phyloP scores from a whole-genome alignment of 2,113 vertebrate species.

The Pitta sordida region DNA sequence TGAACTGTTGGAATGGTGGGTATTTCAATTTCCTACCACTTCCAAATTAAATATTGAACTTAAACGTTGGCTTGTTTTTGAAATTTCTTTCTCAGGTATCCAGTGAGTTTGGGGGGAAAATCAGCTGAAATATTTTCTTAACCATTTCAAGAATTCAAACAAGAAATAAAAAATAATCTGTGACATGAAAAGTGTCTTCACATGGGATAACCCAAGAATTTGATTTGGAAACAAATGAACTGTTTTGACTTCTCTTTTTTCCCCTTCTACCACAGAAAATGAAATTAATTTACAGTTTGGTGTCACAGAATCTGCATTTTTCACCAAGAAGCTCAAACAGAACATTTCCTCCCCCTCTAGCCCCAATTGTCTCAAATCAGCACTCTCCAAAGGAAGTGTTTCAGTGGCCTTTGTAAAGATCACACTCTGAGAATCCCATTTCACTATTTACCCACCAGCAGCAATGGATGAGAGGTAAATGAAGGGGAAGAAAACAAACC shows the following conservation, averaged over 20 bases:
- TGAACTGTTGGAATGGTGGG: background rate
- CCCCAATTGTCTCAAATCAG: background rate
- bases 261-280: background rate
- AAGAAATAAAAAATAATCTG: background rate
- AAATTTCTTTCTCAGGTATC: background rate
- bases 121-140: background rate
- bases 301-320: background rate
- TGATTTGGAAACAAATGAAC: background rate
- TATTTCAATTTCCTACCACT: background rate
- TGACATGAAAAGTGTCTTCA: background rate
- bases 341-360: background rate
- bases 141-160: background rate
- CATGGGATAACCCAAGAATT: background rate
- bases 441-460: background rate
- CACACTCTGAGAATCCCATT: background rate
- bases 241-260: background rate
- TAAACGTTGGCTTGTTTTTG: background rate
- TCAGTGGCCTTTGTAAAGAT: background rate
- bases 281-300: background rate
- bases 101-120: background rate
- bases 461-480: background rate
- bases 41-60: background rate
- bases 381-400: background rate
- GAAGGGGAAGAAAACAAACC: background rate
- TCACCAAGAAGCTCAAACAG: background rate